Percentiles rank a stretch among this genome's conserved stretches.
These are phyloP conservation scores for Esox niger DNA, from an alignment of 2,113 vertebrate species.

Conservation along the genomic window DNA sequence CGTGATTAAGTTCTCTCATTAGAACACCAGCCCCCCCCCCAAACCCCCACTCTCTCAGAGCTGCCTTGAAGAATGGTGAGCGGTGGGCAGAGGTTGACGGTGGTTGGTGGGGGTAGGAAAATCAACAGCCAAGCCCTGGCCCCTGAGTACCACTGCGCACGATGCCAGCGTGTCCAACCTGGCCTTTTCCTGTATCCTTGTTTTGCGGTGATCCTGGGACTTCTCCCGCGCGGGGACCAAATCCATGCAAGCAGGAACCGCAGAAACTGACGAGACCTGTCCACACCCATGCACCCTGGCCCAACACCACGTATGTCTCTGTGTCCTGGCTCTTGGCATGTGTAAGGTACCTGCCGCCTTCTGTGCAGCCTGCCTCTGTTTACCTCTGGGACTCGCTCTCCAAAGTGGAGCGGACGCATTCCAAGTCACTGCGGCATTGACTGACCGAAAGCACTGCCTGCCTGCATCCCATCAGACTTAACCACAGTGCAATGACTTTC, in stretches of 20 bases:
- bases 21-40: slow-evolving; percentile 46
- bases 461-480: slow-evolving; percentile 8
- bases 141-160: slow-evolving; percentile 28
- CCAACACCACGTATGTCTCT: slow-evolving; percentile 35
- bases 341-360: slow-evolving; percentile 23
- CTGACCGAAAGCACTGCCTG: slow-evolving; percentile 24
- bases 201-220: slow-evolving; percentile 40
- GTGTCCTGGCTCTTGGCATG: slow-evolving; percentile 22
- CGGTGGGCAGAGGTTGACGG: not conserved
- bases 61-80: slow-evolving; percentile 18
- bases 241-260: slow-evolving; percentile 43
- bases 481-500: slow-evolving; percentile 8
- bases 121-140: slow-evolving; percentile 46
- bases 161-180: slow-evolving; percentile 26
- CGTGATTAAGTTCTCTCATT: slow-evolving; percentile 46
- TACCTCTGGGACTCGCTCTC: slow-evolving; percentile 27
- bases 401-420: slow-evolving; percentile 28
- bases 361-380: slow-evolving; percentile 34
- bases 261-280: slow-evolving; percentile 8
- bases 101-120: slow-evolving; percentile 26
- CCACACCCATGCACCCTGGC: slow-evolving; percentile 9
- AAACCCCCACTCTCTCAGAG: not conserved
- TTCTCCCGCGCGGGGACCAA: slow-evolving; percentile 42
- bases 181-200: slow-evolving; percentile 35
- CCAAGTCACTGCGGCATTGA: slow-evolving; percentile 27